Percentiles rank a stretch among this genome's conserved stretches.
phyloP scores from a whole-genome alignment of 2,888 invertebrate genomes.

The Ichneumon xanthorius region DNA sequence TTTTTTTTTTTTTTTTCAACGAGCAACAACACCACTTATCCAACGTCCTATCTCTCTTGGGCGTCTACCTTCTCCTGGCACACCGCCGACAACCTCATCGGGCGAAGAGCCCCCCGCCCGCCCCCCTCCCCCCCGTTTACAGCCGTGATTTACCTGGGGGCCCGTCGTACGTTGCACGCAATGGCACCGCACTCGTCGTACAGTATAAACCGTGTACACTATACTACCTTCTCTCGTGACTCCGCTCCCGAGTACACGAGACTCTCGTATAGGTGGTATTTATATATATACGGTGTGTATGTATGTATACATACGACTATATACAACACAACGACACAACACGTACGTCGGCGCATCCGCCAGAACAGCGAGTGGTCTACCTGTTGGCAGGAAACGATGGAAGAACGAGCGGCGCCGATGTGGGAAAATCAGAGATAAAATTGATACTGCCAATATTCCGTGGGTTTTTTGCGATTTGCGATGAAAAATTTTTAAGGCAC shows the following conservation, averaged over 20 bases:
- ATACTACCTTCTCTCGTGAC: constrained; percentile 54
- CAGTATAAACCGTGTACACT: constrained; percentile 4
- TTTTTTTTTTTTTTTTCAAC: constrained; percentile 34
- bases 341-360: constrained; percentile 49
- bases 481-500: constrained; percentile 44
- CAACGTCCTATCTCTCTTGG: constrained; percentile 40
- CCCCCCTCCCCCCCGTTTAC: constrained; percentile 7
- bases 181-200: constrained; percentile 52
- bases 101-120: constrained; percentile 1
- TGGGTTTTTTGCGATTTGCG: not conserved
- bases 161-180: constrained; percentile 58
- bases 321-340: constrained; percentile 31
- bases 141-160: constrained; percentile 54
- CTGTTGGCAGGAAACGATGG: constrained; percentile 60
- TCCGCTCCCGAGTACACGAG: constrained; percentile 33
- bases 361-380: constrained; percentile 51
- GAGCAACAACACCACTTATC: constrained; percentile 37
- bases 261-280: constrained; percentile 32
- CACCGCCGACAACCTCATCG: constrained; percentile 56
- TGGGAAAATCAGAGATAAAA: not conserved
- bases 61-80: constrained; percentile 51
- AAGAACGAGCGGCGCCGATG: constrained; percentile 21
- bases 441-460: not conserved
- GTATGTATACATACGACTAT: not conserved
- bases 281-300: not conserved